phyloP scores from a whole-genome alignment of 2,797 vertebrate genomes.

The Notamacropus eugenii region DNA sequence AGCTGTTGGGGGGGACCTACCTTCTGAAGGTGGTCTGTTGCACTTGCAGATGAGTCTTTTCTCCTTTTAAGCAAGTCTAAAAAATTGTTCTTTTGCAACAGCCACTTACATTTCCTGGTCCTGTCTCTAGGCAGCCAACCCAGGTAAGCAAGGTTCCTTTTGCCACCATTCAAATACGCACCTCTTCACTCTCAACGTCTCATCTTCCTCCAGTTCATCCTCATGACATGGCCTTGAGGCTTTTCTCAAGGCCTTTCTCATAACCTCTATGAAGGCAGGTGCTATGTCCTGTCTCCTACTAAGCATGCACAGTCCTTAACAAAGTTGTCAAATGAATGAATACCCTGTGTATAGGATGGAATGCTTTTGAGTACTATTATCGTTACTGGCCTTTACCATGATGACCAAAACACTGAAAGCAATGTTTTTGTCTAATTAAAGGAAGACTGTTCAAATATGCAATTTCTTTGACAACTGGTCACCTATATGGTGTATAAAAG shows the following conservation, averaged over 20 bases:
- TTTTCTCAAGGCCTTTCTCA: not conserved
- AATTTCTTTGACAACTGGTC: too few species aligned
- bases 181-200: not conserved
- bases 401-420: not conserved
- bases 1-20: not conserved
- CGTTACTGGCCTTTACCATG: not conserved
- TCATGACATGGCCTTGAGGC: not conserved
- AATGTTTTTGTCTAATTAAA: not conserved
- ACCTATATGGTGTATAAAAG: too few species aligned
- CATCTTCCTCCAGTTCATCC: not conserved
- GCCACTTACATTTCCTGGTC: not conserved
- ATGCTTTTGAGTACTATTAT: not conserved
- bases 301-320: not conserved
- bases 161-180: not conserved
- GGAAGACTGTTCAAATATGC: not conserved
- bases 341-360: not conserved
- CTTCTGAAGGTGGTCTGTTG: not conserved
- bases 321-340: not conserved
- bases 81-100: not conserved
- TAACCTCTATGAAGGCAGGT: not conserved
- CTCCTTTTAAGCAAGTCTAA: not conserved
- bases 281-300: not conserved
- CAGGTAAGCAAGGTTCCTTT: not conserved
- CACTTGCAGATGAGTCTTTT: not conserved
- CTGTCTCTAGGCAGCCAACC: not conserved